A percentile compares a stretch with the other conserved stretches of the same genome.
These are phyloP conservation scores for Nesoenas mayeri DNA, from an alignment of 2,113 vertebrate genomes.

Conservation along the genomic window DNA sequence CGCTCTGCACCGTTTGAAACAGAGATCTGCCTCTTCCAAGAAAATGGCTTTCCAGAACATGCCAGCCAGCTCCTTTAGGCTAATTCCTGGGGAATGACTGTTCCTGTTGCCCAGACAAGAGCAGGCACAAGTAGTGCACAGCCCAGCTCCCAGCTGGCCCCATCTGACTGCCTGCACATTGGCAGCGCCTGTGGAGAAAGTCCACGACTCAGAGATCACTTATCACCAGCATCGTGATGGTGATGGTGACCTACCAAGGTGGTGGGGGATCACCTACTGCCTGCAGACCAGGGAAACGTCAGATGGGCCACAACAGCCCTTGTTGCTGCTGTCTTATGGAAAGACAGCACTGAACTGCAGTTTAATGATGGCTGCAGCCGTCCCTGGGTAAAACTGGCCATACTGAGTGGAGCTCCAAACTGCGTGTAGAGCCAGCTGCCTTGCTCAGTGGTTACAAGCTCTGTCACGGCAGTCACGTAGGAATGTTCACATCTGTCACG, in stretches of 20 bases:
- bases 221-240: not conserved
- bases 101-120: not conserved
- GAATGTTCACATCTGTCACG: rapidly evolving
- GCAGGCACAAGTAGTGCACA: not conserved
- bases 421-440: not conserved
- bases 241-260: not conserved
- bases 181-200: rapidly evolving
- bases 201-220: rapidly evolving
- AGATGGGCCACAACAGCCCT: rapidly evolving
- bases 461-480: rapidly evolving
- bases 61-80: not conserved
- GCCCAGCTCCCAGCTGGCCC: not conserved
- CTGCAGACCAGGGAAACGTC: not conserved
- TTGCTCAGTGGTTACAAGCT: rapidly evolving
- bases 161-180: not conserved
- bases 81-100: not conserved
- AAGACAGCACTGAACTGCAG: not conserved
- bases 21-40: not conserved
- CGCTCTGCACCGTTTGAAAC: rapidly evolving
- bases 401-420: not conserved
- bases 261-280: not conserved
- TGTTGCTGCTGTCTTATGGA: not conserved
- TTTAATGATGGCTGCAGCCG: not conserved
- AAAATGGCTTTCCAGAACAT: not conserved
- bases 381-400: not conserved